Conservation (phyloP, 1,140 invertebrate genomes). For the Capitella teleta region DNA sequence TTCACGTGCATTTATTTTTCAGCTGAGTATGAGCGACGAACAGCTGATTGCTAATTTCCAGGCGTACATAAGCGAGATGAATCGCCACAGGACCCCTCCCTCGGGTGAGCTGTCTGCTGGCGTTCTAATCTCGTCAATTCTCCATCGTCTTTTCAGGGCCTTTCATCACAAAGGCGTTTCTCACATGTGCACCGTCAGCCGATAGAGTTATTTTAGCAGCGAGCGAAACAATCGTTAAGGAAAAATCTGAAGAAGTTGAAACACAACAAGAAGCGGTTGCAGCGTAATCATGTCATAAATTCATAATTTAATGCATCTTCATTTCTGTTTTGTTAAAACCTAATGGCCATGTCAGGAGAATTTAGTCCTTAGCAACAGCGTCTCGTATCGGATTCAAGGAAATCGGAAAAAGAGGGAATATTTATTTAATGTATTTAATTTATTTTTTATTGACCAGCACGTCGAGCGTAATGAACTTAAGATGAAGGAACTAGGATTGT, state of each 20-base stretch:
- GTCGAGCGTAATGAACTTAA: background rate
- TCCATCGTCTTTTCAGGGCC: conserved; percentile 15
- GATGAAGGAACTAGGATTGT: background rate
- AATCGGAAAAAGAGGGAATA: background rate
- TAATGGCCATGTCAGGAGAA: too few relatives aligned
- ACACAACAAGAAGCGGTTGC: too few relatives aligned
- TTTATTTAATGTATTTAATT: background rate
- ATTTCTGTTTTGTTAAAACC: too few relatives aligned
- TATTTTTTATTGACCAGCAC: background rate
- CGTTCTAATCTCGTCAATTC: conserved; percentile 1
- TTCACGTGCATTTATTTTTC: background rate
- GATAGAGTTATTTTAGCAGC: too few relatives aligned
- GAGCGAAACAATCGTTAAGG: too few relatives aligned
- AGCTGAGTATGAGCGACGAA: conserved; percentile 7
- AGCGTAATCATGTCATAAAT: too few relatives aligned
- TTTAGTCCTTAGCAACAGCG: too few relatives aligned
- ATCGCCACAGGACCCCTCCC: background rate
- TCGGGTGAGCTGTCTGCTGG: background rate
- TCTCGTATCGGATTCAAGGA: background rate
- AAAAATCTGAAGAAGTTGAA: too few relatives aligned
- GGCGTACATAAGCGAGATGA: background rate
- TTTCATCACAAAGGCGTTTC: conserved; percentile 16
- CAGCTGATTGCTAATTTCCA: conserved; percentile 7
- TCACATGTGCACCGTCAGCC: conserved; percentile 24
- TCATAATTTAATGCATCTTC: too few relatives aligned